A percentile compares a stretch with the other conserved stretches of the same genome.
Conservation (phyloP, 2,797 vertebrate species). For the Chaetophractus vellerosus region DNA sequence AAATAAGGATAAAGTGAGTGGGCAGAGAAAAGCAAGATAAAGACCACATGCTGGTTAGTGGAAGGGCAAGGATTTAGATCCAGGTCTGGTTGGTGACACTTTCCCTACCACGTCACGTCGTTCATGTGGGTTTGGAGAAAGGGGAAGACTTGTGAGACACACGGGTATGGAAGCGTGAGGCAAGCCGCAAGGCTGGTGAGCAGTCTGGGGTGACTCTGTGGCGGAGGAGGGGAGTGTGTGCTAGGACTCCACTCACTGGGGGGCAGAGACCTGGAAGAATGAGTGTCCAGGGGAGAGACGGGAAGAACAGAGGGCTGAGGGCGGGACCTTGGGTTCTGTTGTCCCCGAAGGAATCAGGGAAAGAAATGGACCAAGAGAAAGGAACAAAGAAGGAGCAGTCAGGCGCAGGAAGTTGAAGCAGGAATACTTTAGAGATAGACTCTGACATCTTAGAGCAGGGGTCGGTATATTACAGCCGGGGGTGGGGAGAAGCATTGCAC, state of each 20-base stretch:
- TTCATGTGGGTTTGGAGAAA: neutral
- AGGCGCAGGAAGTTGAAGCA: rapidly evolving
- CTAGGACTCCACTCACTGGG: neutral
- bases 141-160: neutral
- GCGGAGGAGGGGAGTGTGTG: rapidly evolving
- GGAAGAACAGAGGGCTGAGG: neutral
- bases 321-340: neutral
- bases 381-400: neutral
- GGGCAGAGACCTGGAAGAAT: neutral
- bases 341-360: neutral
- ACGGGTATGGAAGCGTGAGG: neutral
- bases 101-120: rapidly evolving
- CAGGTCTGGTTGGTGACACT: neutral
- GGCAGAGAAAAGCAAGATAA: neutral
- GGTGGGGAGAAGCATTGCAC: too few species aligned
- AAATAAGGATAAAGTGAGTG: rapidly evolving
- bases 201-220: neutral
- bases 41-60: rapidly evolving
- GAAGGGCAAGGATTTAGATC: neutral
- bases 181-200: neutral
- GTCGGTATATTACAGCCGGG: rapidly evolving
- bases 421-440: neutral
- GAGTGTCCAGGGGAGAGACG: neutral
- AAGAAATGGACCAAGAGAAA: neutral
- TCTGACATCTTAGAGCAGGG: neutral